Conservation (phyloP, 2,888 invertebrate genomes). For the Andrena camellia region DNA sequence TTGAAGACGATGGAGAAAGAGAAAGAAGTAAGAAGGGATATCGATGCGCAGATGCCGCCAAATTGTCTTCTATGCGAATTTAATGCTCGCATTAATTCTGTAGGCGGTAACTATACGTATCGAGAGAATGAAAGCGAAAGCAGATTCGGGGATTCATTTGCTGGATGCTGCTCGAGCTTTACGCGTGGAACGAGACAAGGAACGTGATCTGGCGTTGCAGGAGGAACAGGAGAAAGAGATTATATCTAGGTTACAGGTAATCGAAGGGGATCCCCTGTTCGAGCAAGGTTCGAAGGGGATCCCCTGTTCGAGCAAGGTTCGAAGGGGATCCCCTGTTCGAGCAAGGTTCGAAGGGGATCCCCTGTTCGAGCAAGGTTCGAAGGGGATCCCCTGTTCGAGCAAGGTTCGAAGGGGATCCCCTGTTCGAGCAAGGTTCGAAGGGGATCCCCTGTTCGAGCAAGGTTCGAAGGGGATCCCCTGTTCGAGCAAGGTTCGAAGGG, state of each 20-base stretch:
- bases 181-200: constrained; percentile 87
- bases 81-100: constrained; percentile 11
- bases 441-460: no score
- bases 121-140: constrained; percentile 78
- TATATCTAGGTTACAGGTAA: constrained; percentile 75
- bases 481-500: no score
- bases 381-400: no score
- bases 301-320: no score
- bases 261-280: no score
- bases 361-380: no score
- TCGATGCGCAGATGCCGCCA: background rate
- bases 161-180: constrained; percentile 84
- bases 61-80: background rate
- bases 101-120: constrained; percentile 73
- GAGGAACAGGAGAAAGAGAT: constrained; percentile 86
- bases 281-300: no score
- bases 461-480: no score
- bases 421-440: no score
- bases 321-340: no score
- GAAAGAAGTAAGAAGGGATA: constrained; percentile 81
- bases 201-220: constrained; percentile 87
- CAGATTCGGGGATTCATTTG: constrained; percentile 76
- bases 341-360: no score
- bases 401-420: no score
- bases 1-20: constrained; percentile 95